Percentiles rank a stretch among this genome's conserved stretches.
These are phyloP conservation scores for Papilio machaon DNA, from an alignment of 1,140 invertebrate species.

Conservation along the genomic window DNA sequence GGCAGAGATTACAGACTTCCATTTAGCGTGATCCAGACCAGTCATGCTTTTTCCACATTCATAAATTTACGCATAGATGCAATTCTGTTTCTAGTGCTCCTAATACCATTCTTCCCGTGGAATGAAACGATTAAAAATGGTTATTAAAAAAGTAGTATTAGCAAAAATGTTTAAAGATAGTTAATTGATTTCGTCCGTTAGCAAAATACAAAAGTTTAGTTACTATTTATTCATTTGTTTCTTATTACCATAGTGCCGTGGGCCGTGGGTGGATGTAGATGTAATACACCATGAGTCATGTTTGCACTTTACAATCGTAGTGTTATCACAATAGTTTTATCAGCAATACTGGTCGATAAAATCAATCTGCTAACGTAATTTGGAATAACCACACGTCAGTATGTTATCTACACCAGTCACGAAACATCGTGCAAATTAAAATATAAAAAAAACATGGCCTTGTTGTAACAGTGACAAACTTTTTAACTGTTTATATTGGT, in stretches of 20 bases:
- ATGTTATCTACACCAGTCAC: background rate
- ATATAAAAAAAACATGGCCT: background rate
- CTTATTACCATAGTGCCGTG: background rate
- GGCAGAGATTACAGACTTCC: no score
- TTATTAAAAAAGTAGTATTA: no score
- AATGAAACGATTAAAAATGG: no score
- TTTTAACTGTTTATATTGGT: background rate
- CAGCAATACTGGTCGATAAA: slow-evolving; percentile 16
- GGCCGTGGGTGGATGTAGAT: background rate
- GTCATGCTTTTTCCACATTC: no score
- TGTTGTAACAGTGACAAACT: background rate
- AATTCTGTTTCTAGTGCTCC: no score
- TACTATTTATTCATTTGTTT: no score
- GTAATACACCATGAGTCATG: background rate
- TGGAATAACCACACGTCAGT: background rate
- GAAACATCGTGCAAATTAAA: background rate
- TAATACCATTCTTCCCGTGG: no score
- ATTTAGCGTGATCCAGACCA: no score
- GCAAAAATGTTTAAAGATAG: no score
- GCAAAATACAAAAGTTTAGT: no score
- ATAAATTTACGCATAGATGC: no score
- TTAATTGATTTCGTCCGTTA: no score
- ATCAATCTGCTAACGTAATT: slow-evolving; percentile 15
- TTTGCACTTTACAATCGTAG: background rate
- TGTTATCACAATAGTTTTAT: slow-evolving; percentile 21